Conservation (phyloP, 2,113 vertebrate genomes). For the Ploceus nigricollis region DNA sequence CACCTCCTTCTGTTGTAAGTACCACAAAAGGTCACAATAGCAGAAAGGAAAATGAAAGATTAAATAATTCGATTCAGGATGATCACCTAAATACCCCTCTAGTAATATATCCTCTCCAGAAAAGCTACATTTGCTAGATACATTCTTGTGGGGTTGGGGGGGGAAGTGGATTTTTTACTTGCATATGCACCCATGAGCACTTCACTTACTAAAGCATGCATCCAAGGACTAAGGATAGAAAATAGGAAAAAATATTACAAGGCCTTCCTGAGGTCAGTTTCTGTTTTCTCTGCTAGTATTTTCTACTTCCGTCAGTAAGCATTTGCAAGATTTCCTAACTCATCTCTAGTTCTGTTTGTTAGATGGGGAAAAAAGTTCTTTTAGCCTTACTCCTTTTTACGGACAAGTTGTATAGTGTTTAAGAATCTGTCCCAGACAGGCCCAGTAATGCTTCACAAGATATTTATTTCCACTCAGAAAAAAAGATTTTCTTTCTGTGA, state of each 20-base stretch:
- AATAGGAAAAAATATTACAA: neutral
- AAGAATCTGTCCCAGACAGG: neutral
- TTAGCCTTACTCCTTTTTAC: neutral
- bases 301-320: neutral
- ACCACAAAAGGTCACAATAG: neutral
- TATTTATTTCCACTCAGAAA: neutral
- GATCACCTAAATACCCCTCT: neutral
- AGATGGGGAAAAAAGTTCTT: neutral
- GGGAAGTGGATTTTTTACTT: neutral
- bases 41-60: neutral
- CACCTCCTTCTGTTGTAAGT: neutral
- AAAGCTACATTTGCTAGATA: neutral
- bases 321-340: neutral
- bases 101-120: neutral
- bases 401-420: neutral
- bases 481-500: neutral
- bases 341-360: neutral
- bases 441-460: neutral
- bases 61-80: neutral
- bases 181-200: neutral
- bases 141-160: accelerated
- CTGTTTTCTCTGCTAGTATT: neutral
- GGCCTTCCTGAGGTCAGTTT: neutral
- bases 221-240: neutral
- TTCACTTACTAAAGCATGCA: neutral